Evolutionary conservation across 2,113 vertebrate genomes (phyloP).

Genomic region (Gasterosteus aculeatus): DNA sequence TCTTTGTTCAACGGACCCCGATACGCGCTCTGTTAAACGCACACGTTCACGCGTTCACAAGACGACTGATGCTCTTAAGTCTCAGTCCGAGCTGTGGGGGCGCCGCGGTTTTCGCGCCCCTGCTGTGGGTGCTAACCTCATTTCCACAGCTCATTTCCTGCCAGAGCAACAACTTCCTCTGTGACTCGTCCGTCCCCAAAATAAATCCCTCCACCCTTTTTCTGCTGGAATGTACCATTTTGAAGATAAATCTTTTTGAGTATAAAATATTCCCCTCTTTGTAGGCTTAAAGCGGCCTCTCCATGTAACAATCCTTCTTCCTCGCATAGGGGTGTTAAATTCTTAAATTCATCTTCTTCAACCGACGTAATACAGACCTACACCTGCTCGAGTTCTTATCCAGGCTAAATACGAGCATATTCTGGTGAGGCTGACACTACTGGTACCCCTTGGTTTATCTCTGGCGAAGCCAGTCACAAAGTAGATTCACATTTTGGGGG

Average conservation of each 20-base stretch:
- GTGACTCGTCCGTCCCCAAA: slow-evolving; percentile 13
- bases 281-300: background rate
- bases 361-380: no score
- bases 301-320: background rate
- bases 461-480: no score
- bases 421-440: no score
- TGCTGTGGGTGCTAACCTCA: slow-evolving; percentile 58
- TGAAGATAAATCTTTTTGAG: background rate
- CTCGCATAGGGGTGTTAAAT: background rate
- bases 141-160: slow-evolving; percentile 67
- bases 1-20: slow-evolving; percentile 30
- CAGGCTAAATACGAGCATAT: no score
- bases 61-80: slow-evolving; percentile 70
- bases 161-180: slow-evolving; percentile 40
- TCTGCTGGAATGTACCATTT: background rate
- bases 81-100: slow-evolving; percentile 60
- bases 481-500: no score
- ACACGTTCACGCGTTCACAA: slow-evolving; percentile 10
- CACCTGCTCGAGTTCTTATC: no score
- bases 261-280: background rate
- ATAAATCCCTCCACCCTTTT: slow-evolving; percentile 1
- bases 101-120: slow-evolving; percentile 56
- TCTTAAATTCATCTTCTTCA: background rate
- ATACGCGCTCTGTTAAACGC: slow-evolving; percentile 9
- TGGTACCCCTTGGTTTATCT: no score